Conservation (phyloP, 2,888 invertebrate species). For the Seira ritae region DNA sequence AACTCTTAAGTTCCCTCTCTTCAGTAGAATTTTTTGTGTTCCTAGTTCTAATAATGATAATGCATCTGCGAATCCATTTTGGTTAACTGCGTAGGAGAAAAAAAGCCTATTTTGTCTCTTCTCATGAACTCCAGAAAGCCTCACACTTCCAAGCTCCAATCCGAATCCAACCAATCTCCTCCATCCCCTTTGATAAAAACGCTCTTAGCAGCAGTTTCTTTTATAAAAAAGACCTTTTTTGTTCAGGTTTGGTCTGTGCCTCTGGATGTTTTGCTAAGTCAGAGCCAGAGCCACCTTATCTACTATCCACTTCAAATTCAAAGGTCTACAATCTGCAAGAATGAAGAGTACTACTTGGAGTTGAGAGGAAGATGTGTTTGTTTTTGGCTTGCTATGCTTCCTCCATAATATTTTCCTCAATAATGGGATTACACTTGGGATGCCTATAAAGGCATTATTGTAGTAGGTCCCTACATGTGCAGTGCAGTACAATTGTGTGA, state of each 20-base stretch:
- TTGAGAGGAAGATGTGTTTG: neutral
- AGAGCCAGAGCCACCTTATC: neutral
- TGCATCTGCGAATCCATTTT: constrained; percentile 7
- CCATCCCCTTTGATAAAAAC: neutral
- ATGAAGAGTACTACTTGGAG: neutral
- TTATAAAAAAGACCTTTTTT: neutral
- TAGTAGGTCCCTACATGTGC: neutral
- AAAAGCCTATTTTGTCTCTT: neutral
- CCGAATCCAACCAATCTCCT: too few relatives aligned
- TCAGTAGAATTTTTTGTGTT: too few relatives aligned
- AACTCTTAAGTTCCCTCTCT: neutral
- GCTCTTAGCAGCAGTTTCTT: neutral
- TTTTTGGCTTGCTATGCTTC: neutral
- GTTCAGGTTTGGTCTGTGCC: neutral
- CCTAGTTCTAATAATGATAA: neutral
- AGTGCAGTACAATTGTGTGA: neutral
- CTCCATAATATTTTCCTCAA: neutral
- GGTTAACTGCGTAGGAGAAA: neutral
- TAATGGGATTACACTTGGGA: constrained; percentile 40
- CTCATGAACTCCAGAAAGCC: too few relatives aligned
- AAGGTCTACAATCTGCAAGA: constrained; percentile 12
- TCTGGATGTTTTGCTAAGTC: neutral
- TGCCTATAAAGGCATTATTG: neutral
- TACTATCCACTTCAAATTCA: constrained; percentile 4
- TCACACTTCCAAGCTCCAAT: too few relatives aligned